Conservation (phyloP, 1,140 invertebrate genomes). For the Zaprionus tsacasi region DNA sequence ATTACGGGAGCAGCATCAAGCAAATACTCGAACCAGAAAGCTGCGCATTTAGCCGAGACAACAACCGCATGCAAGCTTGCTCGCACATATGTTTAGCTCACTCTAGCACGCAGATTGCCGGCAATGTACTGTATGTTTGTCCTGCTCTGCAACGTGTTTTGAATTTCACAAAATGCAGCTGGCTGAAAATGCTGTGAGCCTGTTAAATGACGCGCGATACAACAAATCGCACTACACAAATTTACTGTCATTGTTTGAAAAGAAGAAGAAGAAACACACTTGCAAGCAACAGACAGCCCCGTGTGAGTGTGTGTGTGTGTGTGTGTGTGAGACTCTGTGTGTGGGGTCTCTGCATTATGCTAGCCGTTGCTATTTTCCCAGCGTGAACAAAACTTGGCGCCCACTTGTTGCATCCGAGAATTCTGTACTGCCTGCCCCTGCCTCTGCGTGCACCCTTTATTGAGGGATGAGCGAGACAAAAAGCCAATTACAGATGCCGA, state of each 20-base stretch:
- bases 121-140: slow-evolving; percentile 17
- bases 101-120: slow-evolving; percentile 1
- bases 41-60: slow-evolving; percentile 18
- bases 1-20: slow-evolving; percentile 14
- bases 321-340: background rate
- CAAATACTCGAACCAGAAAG: slow-evolving; percentile 15
- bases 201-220: slow-evolving; percentile 79
- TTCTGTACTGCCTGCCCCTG: background rate
- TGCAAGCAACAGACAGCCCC: slow-evolving; percentile 44
- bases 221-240: slow-evolving; percentile 79
- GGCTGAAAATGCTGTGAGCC: slow-evolving; percentile 54
- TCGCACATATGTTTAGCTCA: background rate
- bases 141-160: slow-evolving; percentile 28
- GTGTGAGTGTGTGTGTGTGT: slow-evolving; percentile 7
- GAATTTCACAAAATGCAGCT: slow-evolving; percentile 44
- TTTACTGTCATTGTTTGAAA: slow-evolving; percentile 46
- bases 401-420: slow-evolving; percentile 44
- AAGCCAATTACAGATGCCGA: slow-evolving; percentile 73
- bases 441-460: slow-evolving; percentile 24
- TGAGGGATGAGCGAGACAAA: slow-evolving; percentile 44
- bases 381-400: slow-evolving; percentile 40
- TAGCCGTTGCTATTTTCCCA: slow-evolving; percentile 47
- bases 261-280: slow-evolving; percentile 43
- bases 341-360: slow-evolving; percentile 42
- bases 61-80: background rate